Percentiles rank a stretch among this genome's conserved stretches.
Evolutionary conservation across 2,797 vertebrate species (phyloP).

Genomic region (Tauraco hartlaubi): DNA sequence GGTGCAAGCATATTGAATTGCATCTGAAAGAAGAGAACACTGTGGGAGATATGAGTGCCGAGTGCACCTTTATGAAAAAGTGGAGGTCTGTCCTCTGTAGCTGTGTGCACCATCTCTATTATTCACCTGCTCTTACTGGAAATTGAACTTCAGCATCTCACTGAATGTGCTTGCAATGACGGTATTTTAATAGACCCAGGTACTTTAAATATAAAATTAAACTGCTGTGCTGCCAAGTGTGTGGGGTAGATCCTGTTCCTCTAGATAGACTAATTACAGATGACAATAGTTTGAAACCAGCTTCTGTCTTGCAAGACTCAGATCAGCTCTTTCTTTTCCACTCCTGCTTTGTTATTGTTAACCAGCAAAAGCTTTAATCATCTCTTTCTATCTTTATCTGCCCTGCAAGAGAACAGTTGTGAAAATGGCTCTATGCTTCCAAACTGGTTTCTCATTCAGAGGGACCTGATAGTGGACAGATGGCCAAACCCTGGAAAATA

Average conservation of each 20-base stretch:
- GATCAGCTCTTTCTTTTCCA: neutral
- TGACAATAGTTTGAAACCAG: neutral
- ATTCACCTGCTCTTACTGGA: neutral
- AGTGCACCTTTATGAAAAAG: neutral
- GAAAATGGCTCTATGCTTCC: neutral
- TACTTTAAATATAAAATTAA: neutral
- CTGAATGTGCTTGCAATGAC: neutral
- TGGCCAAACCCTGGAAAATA: conserved; percentile 26
- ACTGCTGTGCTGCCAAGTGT: neutral
- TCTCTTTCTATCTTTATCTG: neutral
- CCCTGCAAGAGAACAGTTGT: conserved; percentile 14
- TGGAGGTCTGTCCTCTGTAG: neutral
- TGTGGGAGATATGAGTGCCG: neutral
- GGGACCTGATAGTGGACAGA: conserved; percentile 31
- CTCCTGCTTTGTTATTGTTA: neutral
- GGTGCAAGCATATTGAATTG: neutral
- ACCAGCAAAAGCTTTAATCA: conserved; percentile 12
- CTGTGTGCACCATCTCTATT: neutral
- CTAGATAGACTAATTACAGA: neutral
- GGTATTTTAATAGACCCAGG: neutral
- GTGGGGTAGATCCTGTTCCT: neutral
- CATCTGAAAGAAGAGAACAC: neutral
- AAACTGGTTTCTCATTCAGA: neutral
- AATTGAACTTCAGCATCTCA: neutral
- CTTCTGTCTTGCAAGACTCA: neutral